Percentiles rank a stretch among this genome's conserved stretches.
These are phyloP conservation scores for Melanogrammus aeglefinus DNA, from an alignment of 2,797 vertebrate species.

Conservation along the genomic window DNA sequence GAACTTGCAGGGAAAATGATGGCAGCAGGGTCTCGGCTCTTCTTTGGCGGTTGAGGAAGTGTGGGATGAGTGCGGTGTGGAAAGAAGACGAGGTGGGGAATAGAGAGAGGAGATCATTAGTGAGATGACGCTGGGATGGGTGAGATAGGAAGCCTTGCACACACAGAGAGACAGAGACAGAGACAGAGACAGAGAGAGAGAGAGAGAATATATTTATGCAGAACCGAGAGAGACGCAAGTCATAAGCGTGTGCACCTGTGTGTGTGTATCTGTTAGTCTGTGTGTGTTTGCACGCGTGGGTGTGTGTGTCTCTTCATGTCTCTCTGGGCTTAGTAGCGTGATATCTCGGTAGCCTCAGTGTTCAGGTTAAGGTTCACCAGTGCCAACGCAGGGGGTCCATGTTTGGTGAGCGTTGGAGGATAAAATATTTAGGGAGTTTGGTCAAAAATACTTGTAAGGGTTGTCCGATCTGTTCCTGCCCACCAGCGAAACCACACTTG, in stretches of 20 bases:
- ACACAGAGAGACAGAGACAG: too few relatives aligned
- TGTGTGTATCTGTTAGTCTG: background rate
- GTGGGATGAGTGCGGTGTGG: too few relatives aligned
- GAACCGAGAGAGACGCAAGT: background rate
- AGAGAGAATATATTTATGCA: background rate
- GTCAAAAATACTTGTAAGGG: background rate
- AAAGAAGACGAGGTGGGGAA: too few relatives aligned
- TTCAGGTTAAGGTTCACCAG: background rate
- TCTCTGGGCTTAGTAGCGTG: background rate
- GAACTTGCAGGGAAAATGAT: too few relatives aligned
- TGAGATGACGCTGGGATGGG: too few relatives aligned
- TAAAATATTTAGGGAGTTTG: background rate
- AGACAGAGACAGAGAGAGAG: too few relatives aligned
- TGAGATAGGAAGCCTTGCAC: too few relatives aligned
- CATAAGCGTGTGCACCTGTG: background rate
- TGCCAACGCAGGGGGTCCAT: background rate
- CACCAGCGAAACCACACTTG: background rate
- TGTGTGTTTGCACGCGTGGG: background rate
- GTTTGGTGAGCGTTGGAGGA: background rate
- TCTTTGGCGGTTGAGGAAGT: too few relatives aligned
- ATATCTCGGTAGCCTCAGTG: background rate
- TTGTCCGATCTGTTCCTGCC: background rate
- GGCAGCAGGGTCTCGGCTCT: too few relatives aligned
- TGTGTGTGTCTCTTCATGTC: conserved; percentile 1
- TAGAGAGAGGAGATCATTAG: too few relatives aligned